Percentiles rank a stretch among this genome's conserved stretches.
These are phyloP conservation scores for Metopia argyrocephala DNA, from an alignment of 2,888 invertebrate species.

Conservation along the genomic window DNA sequence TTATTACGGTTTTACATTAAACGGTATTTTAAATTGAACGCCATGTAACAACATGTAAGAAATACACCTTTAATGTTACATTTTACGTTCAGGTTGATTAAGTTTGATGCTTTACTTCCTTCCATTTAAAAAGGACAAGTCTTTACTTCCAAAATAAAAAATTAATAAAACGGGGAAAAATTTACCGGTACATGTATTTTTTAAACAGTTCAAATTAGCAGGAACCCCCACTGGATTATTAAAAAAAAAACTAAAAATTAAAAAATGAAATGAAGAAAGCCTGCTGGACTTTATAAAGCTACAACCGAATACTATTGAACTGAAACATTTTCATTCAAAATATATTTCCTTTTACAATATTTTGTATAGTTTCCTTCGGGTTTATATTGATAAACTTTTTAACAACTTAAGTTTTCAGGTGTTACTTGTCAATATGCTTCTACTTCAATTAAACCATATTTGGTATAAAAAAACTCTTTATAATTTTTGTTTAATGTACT, in stretches of 20 bases:
- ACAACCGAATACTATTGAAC: too few species aligned
- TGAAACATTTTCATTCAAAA: too few species aligned
- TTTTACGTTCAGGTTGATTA: slow-evolving; percentile 43
- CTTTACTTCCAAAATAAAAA: not conserved
- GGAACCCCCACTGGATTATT: slow-evolving; percentile 11
- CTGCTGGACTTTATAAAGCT: too few species aligned
- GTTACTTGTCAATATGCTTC: slow-evolving; percentile 37
- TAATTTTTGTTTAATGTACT: not conserved
- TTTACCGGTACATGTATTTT: not conserved
- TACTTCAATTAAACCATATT: slow-evolving; percentile 53
- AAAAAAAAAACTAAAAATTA: not conserved
- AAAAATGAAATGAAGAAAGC: too few species aligned
- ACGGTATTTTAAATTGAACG: not conserved
- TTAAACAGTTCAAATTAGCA: slow-evolving; percentile 36
- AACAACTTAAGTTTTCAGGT: slow-evolving; percentile 57
- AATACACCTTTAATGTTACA: not conserved
- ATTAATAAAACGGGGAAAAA: not conserved
- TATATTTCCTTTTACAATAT: not conserved
- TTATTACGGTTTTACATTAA: slow-evolving; percentile 6
- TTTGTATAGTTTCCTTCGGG: not conserved
- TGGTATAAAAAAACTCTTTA: slow-evolving; percentile 55
- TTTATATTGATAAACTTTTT: not conserved
- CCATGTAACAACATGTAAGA: not conserved
- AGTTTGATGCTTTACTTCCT: slow-evolving; percentile 41
- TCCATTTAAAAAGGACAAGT: not conserved